Base-by-base conservation (phyloP, 2,113 vertebrate species). In the Quiscalus mexicanus region DNA sequence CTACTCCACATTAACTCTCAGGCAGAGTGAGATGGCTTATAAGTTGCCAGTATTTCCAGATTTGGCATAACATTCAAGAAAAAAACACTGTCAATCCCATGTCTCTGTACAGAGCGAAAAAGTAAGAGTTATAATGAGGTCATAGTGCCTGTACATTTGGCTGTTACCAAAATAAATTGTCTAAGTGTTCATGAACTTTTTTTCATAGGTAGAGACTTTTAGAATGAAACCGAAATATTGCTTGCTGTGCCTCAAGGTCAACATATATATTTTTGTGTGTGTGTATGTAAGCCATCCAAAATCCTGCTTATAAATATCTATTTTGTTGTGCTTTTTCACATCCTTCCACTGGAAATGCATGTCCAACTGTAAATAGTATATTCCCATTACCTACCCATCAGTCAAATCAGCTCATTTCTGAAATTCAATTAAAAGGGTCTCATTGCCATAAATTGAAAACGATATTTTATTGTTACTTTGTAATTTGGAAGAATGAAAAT, bases 401-500 rank as follows among this genome's bases (percentile, higher is more conserved):
- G 78, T 63, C 82, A 96, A 91, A 95, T 85, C 94, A 86, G 59
- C 53, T 78, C n/a, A 30, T 83, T 89, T 83, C 82, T 87, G 35
- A 93, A 84, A 88, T 95, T 89, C 85, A 93, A 80, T 89, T 91
- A 91, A 89, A 89, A 76, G 41, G 8, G 15, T 62, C 79, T 87
- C 59, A 53, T 58, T 80, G 91, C 58, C 41, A 58, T 83, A 86
- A 79, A 86, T 90, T 35, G 52, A 94, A 63, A 89, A 94, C 39
- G 84, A 62, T 84, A 55, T 53, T 89, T 94, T 83, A 94, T 90
- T 82, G 84, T 94, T 93, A 90, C 87, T 95, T 96, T 92, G 88
- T 95, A 97, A 95, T 96, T 96, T 95, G 87, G 80, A 97, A 94
- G 88, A 96, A 95, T 93, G 95, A 96, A 96, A 96, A 97, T 97